Conservation (phyloP, 2,888 invertebrate genomes). For the Belgica antarctica region DNA sequence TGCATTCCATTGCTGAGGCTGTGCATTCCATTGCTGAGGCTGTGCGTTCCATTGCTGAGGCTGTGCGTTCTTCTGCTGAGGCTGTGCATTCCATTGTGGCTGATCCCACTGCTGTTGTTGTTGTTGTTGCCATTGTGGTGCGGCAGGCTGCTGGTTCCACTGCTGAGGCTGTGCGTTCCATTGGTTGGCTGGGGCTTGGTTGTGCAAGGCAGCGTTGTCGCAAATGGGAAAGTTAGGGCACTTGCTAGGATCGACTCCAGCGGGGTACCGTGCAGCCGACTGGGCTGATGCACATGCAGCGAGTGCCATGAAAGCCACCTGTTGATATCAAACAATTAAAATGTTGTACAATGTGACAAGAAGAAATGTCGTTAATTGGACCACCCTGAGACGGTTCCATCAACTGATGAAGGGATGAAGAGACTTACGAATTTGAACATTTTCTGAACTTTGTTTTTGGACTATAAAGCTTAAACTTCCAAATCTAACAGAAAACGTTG, state of each 20-base stretch:
- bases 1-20: slow-evolving; percentile 45
- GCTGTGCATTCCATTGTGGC: slow-evolving; percentile 40
- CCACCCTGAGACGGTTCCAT: too few species aligned
- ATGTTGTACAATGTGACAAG: background rate
- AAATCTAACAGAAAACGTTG: slow-evolving; percentile 46
- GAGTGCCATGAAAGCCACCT: slow-evolving; percentile 27
- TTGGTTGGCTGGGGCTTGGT: slow-evolving; percentile 45
- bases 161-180: slow-evolving; percentile 49
- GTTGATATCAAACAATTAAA: background rate
- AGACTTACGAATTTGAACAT: slow-evolving; percentile 42
- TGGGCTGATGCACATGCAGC: slow-evolving; percentile 52
- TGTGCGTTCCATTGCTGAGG: slow-evolving; percentile 44
- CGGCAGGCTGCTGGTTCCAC: too few species aligned
- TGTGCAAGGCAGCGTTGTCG: slow-evolving; percentile 56
- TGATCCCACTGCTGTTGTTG: slow-evolving; percentile 50
- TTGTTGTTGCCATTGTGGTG: slow-evolving; percentile 46
- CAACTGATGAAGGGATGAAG: too few species aligned
- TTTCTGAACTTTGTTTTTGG: slow-evolving; percentile 10
- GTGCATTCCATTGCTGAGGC: slow-evolving; percentile 42
- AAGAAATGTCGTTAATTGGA: slow-evolving; percentile 3
- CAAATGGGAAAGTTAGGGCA: slow-evolving; percentile 58
- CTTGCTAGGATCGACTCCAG: slow-evolving; percentile 56
- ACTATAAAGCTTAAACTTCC: slow-evolving; percentile 51
- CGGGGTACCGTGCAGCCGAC: slow-evolving; percentile 56
- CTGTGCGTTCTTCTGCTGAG: slow-evolving; percentile 21